These are phyloP conservation scores for Diadumene lineata DNA, from an alignment of 92 coral and sea anemone species.

Conservation along the genomic window DNA sequence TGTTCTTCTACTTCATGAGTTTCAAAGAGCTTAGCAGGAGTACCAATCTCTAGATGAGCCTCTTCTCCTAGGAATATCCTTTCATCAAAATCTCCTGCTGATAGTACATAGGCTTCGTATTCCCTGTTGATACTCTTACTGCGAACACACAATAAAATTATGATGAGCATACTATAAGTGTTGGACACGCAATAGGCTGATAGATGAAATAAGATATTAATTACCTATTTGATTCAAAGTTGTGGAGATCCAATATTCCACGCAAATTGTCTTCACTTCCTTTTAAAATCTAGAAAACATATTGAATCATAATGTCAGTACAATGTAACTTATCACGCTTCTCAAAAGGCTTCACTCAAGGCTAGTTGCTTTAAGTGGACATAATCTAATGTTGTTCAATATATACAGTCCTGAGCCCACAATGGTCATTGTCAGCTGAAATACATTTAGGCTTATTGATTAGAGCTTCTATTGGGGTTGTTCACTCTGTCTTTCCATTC, in stretches of 20 bases:
- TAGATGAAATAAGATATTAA: background rate
- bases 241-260: constrained; percentile 83
- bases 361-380: too few relatives aligned
- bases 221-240: constrained; percentile 89
- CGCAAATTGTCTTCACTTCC: constrained; percentile 81
- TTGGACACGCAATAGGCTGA: background rate
- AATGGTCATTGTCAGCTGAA: too few relatives aligned
- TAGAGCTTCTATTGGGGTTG: too few relatives aligned
- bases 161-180: background rate
- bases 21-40: constrained; percentile 81
- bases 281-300: constrained; percentile 46
- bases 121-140: constrained; percentile 77
- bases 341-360: too few relatives aligned
- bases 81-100: constrained; percentile 99
- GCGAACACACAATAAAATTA: too few relatives aligned
- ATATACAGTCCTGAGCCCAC: too few relatives aligned
- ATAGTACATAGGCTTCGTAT: constrained; percentile 91
- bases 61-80: constrained; percentile 90
- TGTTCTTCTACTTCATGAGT: constrained; percentile 72
- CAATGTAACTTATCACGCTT: background rate
- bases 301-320: too few relatives aligned
- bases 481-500: too few relatives aligned
- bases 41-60: constrained; percentile 91
- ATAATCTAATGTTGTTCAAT: too few relatives aligned
- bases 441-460: too few relatives aligned